These are phyloP conservation scores for Drosophila equinoxialis DNA, from an alignment of 1,140 invertebrate genomes.

Conservation along the genomic window DNA sequence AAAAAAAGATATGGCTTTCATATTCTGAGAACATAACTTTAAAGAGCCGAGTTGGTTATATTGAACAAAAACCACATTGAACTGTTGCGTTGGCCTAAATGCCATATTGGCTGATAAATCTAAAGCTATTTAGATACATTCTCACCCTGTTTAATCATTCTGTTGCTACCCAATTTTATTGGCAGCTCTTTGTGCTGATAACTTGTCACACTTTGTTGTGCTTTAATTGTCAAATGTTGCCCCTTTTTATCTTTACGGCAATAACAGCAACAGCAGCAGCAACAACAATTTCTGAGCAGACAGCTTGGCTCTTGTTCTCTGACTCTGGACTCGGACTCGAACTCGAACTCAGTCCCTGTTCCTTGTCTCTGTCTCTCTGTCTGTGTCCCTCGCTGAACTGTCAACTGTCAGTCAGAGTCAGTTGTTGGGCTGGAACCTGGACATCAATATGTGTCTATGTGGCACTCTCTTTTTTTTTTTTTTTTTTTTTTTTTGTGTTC, in stretches of 20 bases:
- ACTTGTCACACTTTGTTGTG: conserved; percentile 68
- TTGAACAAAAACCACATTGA: too few relatives aligned
- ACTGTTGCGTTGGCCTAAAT: too few relatives aligned
- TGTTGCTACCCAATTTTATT: conserved; percentile 35
- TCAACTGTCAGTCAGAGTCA: conserved; percentile 75
- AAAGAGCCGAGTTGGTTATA: too few relatives aligned
- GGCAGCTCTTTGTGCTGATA: conserved; percentile 49
- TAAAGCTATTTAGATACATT: not conserved
- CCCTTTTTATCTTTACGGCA: conserved; percentile 65
- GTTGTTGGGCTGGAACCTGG: conserved; percentile 39
- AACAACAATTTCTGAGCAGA: conserved; percentile 50
- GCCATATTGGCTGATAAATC: conserved; percentile 42
- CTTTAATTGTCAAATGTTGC: conserved; percentile 75
- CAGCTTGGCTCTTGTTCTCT: conserved; percentile 60
- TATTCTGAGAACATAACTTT: too few relatives aligned
- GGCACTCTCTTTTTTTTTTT: conserved; percentile 28
- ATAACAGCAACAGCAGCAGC: conserved; percentile 26
- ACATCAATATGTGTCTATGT: conserved; percentile 68
- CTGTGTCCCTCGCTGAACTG: conserved; percentile 65
- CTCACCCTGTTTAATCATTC: conserved; percentile 39
- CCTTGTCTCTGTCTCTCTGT: conserved; percentile 4
- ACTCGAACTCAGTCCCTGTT: conserved; percentile 15
- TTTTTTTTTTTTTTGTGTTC: not conserved
- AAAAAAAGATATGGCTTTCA: too few relatives aligned
- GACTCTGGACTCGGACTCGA: conserved; percentile 1